Percentiles rank a stretch among this genome's conserved stretches.
phyloP scores from a whole-genome alignment of 2,113 vertebrate species.

The Sapayoa aenigma region DNA sequence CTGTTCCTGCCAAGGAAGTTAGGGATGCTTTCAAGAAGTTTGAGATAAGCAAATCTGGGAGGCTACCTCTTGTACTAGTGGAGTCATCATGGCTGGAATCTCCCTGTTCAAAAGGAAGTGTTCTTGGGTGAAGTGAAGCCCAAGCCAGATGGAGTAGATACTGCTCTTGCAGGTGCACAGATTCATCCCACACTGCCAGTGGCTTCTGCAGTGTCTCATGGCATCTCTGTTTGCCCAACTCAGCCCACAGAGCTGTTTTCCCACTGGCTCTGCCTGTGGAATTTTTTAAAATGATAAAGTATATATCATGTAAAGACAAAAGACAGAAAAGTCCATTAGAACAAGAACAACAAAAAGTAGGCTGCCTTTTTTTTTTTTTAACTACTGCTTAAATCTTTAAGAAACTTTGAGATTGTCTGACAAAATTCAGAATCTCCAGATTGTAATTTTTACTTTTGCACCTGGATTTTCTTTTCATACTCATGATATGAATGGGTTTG shows the following conservation, averaged over 20 bases:
- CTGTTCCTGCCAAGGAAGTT: conserved; percentile 14
- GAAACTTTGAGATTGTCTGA: neutral
- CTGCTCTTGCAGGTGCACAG: neutral
- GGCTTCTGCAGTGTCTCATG: neutral
- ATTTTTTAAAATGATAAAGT: neutral
- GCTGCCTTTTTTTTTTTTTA: neutral
- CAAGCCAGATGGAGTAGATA: conserved; percentile 32
- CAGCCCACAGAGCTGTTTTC: neutral
- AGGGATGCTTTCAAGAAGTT: neutral
- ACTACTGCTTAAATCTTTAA: neutral
- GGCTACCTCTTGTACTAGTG: neutral
- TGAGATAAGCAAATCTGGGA: conserved; percentile 32
- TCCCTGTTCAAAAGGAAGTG: conserved; percentile 12
- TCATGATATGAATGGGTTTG: neutral
- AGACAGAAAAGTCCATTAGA: neutral
- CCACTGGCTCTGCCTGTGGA: neutral
- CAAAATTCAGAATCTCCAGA: neutral
- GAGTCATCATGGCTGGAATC: neutral
- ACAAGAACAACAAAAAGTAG: neutral
- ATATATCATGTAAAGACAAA: neutral
- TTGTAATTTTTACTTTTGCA: neutral
- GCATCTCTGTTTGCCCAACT: neutral
- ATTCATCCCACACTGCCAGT: neutral
- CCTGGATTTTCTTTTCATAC: neutral
- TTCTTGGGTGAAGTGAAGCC: neutral